These are phyloP conservation scores for Myripristis murdjan DNA, from an alignment of 2,797 vertebrate genomes.

Conservation along the genomic window DNA sequence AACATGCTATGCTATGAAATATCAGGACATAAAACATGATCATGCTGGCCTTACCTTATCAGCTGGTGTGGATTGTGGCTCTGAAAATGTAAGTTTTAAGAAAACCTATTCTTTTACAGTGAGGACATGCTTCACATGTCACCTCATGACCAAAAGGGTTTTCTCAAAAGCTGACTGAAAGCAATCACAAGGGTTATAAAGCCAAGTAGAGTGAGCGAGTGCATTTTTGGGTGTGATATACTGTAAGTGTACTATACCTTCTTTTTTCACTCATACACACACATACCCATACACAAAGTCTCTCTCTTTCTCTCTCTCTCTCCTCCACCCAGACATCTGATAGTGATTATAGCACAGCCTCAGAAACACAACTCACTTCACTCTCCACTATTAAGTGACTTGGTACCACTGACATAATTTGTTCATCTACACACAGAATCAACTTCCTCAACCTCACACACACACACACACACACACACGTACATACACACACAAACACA, in stretches of 20 bases:
- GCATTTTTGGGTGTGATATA: neutral
- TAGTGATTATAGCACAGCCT: slow-evolving; percentile 72
- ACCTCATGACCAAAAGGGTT: too few species aligned
- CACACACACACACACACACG: slow-evolving; percentile 5
- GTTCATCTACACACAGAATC: slow-evolving; percentile 62
- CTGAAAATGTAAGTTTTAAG: neutral
- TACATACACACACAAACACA: neutral
- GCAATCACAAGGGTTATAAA: too few species aligned
- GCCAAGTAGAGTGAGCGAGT: too few species aligned
- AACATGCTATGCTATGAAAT: neutral
- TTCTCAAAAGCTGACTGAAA: neutral
- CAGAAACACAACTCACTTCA: slow-evolving; percentile 71
- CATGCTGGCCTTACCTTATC: neutral
- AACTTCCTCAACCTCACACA: slow-evolving; percentile 21
- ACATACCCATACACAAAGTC: slow-evolving; percentile 13
- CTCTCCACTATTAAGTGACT: slow-evolving; percentile 68
- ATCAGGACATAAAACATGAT: neutral
- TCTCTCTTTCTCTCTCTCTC: slow-evolving; percentile 14
- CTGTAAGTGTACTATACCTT: neutral
- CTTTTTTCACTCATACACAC: slow-evolving; percentile 18
- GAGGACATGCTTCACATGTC: neutral
- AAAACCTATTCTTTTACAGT: neutral
- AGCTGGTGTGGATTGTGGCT: neutral
- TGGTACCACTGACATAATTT: slow-evolving; percentile 70
- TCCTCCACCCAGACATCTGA: slow-evolving; percentile 74